These are phyloP conservation scores for Drosophila lutescens DNA, from an alignment of 2,888 invertebrate species.

Conservation along the genomic window DNA sequence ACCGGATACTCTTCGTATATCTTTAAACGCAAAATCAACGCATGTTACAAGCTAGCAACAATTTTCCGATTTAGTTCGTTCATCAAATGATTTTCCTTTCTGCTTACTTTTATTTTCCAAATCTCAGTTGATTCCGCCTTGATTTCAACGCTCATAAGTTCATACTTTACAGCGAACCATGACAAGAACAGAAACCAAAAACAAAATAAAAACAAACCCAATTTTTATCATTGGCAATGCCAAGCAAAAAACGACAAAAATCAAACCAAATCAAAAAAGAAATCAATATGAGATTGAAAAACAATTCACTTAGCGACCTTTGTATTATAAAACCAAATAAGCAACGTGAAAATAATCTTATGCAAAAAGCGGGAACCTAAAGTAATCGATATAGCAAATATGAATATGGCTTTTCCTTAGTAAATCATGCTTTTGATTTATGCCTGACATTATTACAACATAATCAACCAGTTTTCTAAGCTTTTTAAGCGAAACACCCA, in stretches of 20 bases:
- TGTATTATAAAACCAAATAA: slow-evolving; percentile 43
- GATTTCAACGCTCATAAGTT: slow-evolving; percentile 58
- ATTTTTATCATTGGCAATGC: slow-evolving; percentile 37
- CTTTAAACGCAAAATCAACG: slow-evolving; percentile 50
- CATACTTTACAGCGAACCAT: slow-evolving; percentile 44
- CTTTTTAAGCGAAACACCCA: slow-evolving; percentile 32
- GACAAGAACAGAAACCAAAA: slow-evolving; percentile 19
- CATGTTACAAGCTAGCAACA: slow-evolving; percentile 62
- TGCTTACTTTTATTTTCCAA: slow-evolving; percentile 27
- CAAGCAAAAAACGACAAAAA: slow-evolving; percentile 31
- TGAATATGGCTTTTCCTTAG: slow-evolving; percentile 68
- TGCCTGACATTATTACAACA: slow-evolving; percentile 65
- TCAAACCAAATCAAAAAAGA: slow-evolving; percentile 32
- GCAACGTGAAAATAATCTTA: slow-evolving; percentile 27
- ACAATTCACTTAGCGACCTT: slow-evolving; percentile 53
- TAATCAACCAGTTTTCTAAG: slow-evolving; percentile 51
- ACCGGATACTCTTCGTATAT: slow-evolving; percentile 36
- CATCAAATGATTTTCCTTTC: slow-evolving; percentile 42
- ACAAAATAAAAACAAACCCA: slow-evolving; percentile 14
- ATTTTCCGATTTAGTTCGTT: slow-evolving; percentile 39
- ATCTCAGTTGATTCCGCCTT: slow-evolving; percentile 38
- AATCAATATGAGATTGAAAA: slow-evolving; percentile 41
- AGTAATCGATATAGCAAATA: slow-evolving; percentile 53
- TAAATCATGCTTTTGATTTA: slow-evolving; percentile 69
- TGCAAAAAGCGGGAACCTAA: slow-evolving; percentile 19